Percentiles rank a stretch among this genome's conserved stretches.
Conservation (phyloP, 2,113 vertebrate species). For the Callospermophilus lateralis region DNA sequence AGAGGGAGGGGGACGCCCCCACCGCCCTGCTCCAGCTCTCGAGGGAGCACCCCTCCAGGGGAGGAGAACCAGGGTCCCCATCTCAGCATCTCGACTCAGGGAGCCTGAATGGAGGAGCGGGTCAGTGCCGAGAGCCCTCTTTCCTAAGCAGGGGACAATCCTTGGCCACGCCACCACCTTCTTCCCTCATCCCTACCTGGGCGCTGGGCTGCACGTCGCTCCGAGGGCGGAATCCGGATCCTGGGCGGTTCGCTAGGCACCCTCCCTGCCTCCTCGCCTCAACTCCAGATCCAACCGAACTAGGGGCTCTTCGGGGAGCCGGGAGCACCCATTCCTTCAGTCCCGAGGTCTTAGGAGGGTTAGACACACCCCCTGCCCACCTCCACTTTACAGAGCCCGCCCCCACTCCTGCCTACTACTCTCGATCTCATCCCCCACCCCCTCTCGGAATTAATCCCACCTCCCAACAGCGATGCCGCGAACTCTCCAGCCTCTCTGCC, state of each 20-base stretch:
- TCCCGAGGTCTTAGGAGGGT: background rate
- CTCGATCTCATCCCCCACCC: background rate
- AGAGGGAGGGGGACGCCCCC: conserved; percentile 25
- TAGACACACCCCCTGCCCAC: conserved; percentile 67
- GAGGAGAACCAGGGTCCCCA: background rate
- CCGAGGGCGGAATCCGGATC: conserved; percentile 44
- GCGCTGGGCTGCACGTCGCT: conserved; percentile 15
- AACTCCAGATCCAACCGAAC: background rate
- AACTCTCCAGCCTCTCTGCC: background rate
- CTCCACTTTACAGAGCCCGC: conserved; percentile 27
- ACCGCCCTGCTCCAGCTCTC: background rate
- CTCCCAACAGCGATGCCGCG: background rate
- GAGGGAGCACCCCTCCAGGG: background rate
- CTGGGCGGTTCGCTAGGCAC: background rate
- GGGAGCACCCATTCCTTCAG: conserved; percentile 4
- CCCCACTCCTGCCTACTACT: background rate
- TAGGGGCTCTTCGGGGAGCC: background rate
- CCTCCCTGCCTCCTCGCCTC: conserved; percentile 40
- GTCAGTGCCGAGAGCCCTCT: background rate
- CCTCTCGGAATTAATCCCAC: conserved; percentile 18
- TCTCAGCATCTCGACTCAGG: background rate
- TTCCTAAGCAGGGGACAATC: background rate
- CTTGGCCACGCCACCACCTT: background rate
- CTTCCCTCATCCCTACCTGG: conserved; percentile 26
- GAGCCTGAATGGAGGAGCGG: background rate